Evolutionary conservation across 2,113 vertebrate genomes (phyloP).

Genomic region (Ceyx melanurus): DNA sequence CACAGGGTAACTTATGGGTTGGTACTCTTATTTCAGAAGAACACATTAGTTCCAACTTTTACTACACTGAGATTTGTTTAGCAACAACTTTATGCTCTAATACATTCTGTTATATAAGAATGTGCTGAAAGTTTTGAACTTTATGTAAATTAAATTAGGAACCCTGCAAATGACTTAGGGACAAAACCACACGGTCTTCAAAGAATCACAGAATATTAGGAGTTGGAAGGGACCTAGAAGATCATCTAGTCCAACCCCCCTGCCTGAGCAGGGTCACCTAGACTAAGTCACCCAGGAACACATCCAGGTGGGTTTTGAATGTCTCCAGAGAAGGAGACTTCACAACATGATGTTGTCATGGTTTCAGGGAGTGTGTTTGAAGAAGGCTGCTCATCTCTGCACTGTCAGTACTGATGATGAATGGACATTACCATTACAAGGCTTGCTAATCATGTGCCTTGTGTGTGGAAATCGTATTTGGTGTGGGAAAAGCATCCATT

Average conservation of each 20-base stretch:
- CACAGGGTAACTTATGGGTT: not conserved
- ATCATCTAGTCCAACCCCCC: too few relatives aligned
- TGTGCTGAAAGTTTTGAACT: not conserved
- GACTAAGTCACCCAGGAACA: too few relatives aligned
- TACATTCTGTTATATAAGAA: not conserved
- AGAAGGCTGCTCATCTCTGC: not conserved
- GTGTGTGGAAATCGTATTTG: not conserved
- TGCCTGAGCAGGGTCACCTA: too few relatives aligned
- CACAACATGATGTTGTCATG: not conserved
- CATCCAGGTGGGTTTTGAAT: too few relatives aligned
- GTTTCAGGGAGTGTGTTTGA: not conserved
- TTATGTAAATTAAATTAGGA: not conserved
- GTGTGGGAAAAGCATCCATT: not conserved
- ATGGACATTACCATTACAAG: not conserved
- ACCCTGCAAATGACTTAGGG: too few relatives aligned
- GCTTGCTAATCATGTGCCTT: not conserved
- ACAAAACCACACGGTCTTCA: not conserved
- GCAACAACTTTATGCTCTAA: not conserved
- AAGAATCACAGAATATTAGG: too few relatives aligned
- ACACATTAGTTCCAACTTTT: not conserved
- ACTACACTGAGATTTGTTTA: not conserved
- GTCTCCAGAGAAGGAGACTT: too few relatives aligned
- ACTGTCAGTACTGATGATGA: not conserved
- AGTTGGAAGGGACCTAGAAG: too few relatives aligned
- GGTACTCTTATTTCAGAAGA: not conserved